Evolutionary conservation across 2,797 vertebrate genomes (phyloP), one percentile per base, ranked within the genome.

Genomic region (Microctenopoma lineatum): DNA sequence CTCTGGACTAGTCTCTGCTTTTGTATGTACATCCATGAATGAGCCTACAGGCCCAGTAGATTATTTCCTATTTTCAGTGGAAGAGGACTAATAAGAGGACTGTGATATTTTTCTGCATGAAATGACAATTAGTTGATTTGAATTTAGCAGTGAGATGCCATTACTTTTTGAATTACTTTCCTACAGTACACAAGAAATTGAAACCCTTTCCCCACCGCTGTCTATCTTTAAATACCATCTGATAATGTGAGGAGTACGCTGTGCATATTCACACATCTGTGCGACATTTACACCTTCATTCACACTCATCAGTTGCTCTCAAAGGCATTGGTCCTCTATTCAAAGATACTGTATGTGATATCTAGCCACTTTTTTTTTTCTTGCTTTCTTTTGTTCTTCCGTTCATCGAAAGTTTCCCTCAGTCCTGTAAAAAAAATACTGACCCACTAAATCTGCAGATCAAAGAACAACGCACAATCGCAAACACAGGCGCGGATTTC

Each of bases 361-460:
- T 67, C 29, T 65, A 50, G 21, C 34, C 10, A 26, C 34, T 47
- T 62, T 27, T 44, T 54, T 53, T n/a, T 36, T 11, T 10, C 12
- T 56, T 46, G 54, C 26, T 54, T 71, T 59, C 46, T 76, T 63
- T 60, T 42, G 46, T 25, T 53, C 25, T 34, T 11, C 7, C 5
- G 4, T 32, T 32, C 5, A 32, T 32, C 29, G 7, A 32, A 6
- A 32, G 29, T 32, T 16, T 21, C 57, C n/a, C 44, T 27, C n/a
- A 0, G n/a, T 39, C 39, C 15, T 64, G 39, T 29, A 5, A 39
- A 76, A 59, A 48, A 63, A 26, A 55, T 38, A 59, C 16, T 73
- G 53, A 47, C 60, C 58, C 36, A 26, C 46, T 14, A 41, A 41
- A 75, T 75, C 67, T 60, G 32, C 46, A 60, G 58, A 82, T 75